Conservation (phyloP, 2,888 invertebrate genomes). For the Autographa pulchrina region DNA sequence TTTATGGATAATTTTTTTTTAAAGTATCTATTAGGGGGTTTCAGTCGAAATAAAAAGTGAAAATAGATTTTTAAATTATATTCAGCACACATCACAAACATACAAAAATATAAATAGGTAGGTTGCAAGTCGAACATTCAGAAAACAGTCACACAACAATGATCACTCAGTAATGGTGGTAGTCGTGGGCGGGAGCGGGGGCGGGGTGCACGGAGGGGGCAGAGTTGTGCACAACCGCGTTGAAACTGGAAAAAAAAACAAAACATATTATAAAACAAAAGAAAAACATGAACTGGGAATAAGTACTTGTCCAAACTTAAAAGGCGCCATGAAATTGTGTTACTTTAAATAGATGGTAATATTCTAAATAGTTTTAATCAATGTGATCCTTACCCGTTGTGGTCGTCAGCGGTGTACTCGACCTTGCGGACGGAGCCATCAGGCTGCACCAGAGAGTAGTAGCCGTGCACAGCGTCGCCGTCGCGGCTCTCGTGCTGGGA, state of each 20-base stretch:
- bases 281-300: background rate
- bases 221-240: slow-evolving; percentile 65
- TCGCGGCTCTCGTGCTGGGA: slow-evolving; percentile 81
- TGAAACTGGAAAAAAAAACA: slow-evolving; percentile 56
- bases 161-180: slow-evolving; percentile 23
- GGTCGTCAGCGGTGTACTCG: slow-evolving; percentile 68
- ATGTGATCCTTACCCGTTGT: slow-evolving; percentile 19
- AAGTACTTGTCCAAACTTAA: background rate
- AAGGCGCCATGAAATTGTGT: no score
- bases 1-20: no score
- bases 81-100: slow-evolving; percentile 8
- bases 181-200: slow-evolving; percentile 13
- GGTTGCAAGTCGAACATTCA: slow-evolving; percentile 8
- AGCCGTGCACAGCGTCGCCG: slow-evolving; percentile 88
- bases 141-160: background rate
- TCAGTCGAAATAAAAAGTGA: background rate
- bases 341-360: no score
- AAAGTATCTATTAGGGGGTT: background rate
- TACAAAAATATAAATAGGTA: slow-evolving; percentile 20
- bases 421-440: slow-evolving; percentile 87
- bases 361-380: no score
- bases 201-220: slow-evolving; percentile 58
- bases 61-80: slow-evolving; percentile 30
- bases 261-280: background rate
- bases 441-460: slow-evolving; percentile 88